Evolutionary conservation across 1,140 invertebrate species (phyloP).

Genomic region (Plectus sambesii): DNA sequence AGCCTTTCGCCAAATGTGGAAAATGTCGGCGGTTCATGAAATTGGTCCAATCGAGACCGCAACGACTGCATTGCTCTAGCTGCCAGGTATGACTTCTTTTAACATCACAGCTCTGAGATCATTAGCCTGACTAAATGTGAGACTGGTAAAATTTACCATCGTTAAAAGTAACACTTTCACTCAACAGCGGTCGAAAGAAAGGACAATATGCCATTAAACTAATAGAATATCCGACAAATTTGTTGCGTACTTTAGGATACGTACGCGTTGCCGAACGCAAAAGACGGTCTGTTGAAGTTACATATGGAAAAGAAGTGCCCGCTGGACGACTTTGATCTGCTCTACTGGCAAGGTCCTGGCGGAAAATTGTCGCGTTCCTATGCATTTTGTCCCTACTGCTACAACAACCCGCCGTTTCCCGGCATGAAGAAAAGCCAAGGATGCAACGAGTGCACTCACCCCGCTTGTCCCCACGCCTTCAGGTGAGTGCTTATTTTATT

Average conservation of each 20-base stretch:
- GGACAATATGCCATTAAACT: too few relatives aligned
- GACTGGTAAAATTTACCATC: too few relatives aligned
- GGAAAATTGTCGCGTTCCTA: slow-evolving; percentile 51
- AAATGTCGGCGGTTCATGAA: slow-evolving; percentile 97
- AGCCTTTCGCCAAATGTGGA: slow-evolving; percentile 84
- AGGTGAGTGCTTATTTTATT: slow-evolving; percentile 48
- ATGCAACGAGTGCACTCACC: slow-evolving; percentile 94
- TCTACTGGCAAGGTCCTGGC: slow-evolving; percentile 77
- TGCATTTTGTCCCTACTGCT: slow-evolving; percentile 94
- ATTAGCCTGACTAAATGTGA: too few relatives aligned
- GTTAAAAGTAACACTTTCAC: too few relatives aligned
- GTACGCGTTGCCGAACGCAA: slow-evolving; percentile 67
- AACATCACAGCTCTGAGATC: too few relatives aligned
- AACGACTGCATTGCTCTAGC: slow-evolving; percentile 78
- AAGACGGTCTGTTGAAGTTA: slow-evolving; percentile 79
- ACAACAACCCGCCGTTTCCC: slow-evolving; percentile 92
- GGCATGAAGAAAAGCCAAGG: slow-evolving; percentile 49
- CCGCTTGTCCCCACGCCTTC: slow-evolving; percentile 76
- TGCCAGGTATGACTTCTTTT: too few relatives aligned
- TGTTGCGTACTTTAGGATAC: slow-evolving; percentile 84
- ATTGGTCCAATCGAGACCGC: slow-evolving; percentile 83
- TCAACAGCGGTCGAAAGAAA: too few relatives aligned
- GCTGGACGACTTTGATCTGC: slow-evolving; percentile 88
- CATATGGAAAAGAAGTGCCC: slow-evolving; percentile 95
- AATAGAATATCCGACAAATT: too few relatives aligned